phyloP scores from a whole-genome alignment of 2,113 vertebrate species.

The Canis aureus region DNA sequence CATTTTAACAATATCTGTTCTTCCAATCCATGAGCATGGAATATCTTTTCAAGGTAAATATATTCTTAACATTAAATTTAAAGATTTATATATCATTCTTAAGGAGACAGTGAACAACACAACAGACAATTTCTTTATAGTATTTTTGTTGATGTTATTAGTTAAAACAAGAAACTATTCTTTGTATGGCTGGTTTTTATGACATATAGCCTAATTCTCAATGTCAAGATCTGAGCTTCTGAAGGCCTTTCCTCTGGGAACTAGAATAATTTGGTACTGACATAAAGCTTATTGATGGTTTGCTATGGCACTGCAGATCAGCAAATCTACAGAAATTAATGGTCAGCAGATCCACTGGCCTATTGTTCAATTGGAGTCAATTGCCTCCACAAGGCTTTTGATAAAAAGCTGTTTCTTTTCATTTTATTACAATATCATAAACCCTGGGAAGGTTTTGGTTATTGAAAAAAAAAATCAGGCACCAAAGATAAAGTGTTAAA shows the following conservation, averaged over 20 bases:
- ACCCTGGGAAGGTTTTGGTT: neutral
- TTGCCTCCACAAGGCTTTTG: neutral
- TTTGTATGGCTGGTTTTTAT: neutral
- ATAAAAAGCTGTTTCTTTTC: neutral
- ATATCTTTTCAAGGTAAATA: neutral
- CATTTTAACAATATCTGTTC: neutral
- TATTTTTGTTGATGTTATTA: neutral
- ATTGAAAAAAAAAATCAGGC: neutral
- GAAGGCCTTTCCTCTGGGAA: conserved; percentile 27
- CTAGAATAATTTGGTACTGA: neutral
- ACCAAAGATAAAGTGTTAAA: neutral
- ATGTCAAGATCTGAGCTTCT: neutral
- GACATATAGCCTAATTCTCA: neutral
- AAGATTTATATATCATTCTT: conserved; percentile 8
- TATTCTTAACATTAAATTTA: neutral
- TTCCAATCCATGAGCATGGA: neutral
- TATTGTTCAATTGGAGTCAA: neutral
- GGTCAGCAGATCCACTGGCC: neutral
- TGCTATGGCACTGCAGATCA: neutral
- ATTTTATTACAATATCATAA: conserved; percentile 42
- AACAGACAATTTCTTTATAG: neutral
- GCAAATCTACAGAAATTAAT: neutral
- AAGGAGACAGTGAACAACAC: neutral
- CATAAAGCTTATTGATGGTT: conserved; percentile 1
- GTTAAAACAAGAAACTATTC: conserved; percentile 41